A percentile compares a stretch with the other conserved stretches of the same genome.
phyloP scores from a whole-genome alignment of 2,888 invertebrate species.

The Lepeophtheirus nordmannii region DNA sequence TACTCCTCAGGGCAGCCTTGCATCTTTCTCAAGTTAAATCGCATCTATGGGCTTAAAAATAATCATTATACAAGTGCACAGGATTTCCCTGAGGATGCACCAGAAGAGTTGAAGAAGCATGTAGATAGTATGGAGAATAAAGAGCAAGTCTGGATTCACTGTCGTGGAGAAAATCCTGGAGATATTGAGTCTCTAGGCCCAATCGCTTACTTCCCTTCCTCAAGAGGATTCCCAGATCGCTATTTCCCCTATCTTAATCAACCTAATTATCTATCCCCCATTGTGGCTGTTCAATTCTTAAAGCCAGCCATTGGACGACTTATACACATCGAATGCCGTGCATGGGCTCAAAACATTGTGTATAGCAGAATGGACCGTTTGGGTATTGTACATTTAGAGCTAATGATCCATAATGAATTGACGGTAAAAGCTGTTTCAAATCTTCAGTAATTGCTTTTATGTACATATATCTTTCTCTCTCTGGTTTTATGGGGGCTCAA shows the following conservation, averaged over 20 bases:
- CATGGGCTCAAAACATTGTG: slow-evolving; percentile 73
- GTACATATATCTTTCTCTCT: too few relatives aligned
- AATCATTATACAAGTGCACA: slow-evolving; percentile 55
- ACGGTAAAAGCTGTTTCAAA: neutral
- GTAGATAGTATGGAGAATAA: slow-evolving; percentile 16
- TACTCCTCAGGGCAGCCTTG: slow-evolving; percentile 77
- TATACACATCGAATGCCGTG: slow-evolving; percentile 84
- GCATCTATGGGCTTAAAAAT: slow-evolving; percentile 80
- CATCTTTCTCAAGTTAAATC: slow-evolving; percentile 88
- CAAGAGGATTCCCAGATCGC: slow-evolving; percentile 55
- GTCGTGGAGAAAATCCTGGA: slow-evolving; percentile 83
- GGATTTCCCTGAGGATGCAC: slow-evolving; percentile 55
- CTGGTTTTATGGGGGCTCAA: too few relatives aligned
- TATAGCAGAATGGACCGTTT: slow-evolving; percentile 75
- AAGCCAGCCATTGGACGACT: slow-evolving; percentile 54
- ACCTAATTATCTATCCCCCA: slow-evolving; percentile 69
- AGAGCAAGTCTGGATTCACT: slow-evolving; percentile 72
- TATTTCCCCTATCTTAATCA: slow-evolving; percentile 75
- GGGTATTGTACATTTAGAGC: slow-evolving; percentile 85
- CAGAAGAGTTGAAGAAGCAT: slow-evolving; percentile 52
- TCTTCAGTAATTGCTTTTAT: too few relatives aligned
- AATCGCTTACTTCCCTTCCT: slow-evolving; percentile 52
- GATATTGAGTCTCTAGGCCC: slow-evolving; percentile 87
- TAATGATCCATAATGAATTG: slow-evolving; percentile 48
- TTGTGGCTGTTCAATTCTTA: slow-evolving; percentile 73